phyloP scores from a whole-genome alignment of 1,140 invertebrate species.

The Polyergus mexicanus region DNA sequence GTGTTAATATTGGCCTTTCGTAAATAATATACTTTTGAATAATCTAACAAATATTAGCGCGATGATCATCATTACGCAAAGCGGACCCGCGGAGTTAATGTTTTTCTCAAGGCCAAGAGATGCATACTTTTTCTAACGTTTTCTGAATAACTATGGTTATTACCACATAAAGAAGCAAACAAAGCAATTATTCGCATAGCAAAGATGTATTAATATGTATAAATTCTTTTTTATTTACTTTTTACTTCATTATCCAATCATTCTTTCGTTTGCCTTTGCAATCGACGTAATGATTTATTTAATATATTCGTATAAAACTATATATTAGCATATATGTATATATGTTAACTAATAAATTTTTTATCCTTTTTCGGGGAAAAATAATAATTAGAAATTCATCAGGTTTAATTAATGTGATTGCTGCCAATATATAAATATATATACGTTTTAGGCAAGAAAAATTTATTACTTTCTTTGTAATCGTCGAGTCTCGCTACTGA shows the following conservation, averaged over 20 bases:
- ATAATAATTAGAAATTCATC: no score
- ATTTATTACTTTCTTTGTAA: constrained; percentile 58
- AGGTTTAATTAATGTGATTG: no score
- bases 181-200: no score
- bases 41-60: neutral
- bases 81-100: neutral
- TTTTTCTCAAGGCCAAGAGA: neutral
- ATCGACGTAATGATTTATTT: constrained; percentile 22
- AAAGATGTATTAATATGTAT: no score
- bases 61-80: neutral
- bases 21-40: no score
- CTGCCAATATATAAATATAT: no score
- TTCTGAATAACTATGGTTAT: neutral
- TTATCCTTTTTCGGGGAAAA: no score
- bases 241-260: neutral
- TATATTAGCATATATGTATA: no score
- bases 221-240: no score
- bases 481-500: constrained; percentile 21
- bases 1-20: no score
- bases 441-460: constrained; percentile 43
- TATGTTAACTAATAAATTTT: no score
- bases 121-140: neutral
- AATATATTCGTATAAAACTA: neutral
- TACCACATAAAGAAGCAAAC: no score
- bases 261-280: neutral